Percentiles rank a stretch among this genome's conserved stretches.
Conservation (phyloP, 2,113 vertebrate species). For the Orcinus orca region DNA sequence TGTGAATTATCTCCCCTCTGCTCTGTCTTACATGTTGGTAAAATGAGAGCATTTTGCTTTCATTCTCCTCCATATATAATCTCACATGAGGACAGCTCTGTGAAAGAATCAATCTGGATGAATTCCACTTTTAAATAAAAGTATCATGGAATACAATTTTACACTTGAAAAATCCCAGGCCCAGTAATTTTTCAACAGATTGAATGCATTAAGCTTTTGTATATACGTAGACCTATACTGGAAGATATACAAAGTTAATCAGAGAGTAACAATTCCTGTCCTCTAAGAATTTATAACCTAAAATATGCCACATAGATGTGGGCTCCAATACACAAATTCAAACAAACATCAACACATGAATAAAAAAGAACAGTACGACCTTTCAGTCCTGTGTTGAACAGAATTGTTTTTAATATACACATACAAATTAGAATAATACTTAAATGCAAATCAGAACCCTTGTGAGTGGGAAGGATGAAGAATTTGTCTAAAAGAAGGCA, state of each 20-base stretch:
- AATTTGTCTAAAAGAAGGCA: not conserved
- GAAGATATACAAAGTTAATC: slow-evolving; percentile 72
- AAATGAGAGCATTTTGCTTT: not conserved
- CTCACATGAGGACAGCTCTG: slow-evolving; percentile 50
- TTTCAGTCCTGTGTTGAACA: slow-evolving; percentile 44
- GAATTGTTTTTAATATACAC: slow-evolving; percentile 48
- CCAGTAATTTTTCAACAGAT: slow-evolving; percentile 71
- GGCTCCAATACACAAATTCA: slow-evolving; percentile 57
- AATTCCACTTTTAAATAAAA: slow-evolving; percentile 69
- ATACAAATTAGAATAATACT: slow-evolving; percentile 35
- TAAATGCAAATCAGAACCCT: slow-evolving; percentile 47
- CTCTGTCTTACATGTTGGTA: not conserved
- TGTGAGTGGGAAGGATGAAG: not conserved
- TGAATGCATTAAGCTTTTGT: slow-evolving; percentile 78
- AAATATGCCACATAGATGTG: slow-evolving; percentile 50
- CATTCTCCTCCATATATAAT: not conserved
- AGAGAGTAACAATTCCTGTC: slow-evolving; percentile 60
- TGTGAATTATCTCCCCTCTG: not conserved
- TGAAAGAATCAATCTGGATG: slow-evolving; percentile 48
- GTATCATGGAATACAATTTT: slow-evolving; percentile 70
- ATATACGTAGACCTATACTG: slow-evolving; percentile 46
- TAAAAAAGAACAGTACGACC: slow-evolving; percentile 36
- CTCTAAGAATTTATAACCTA: slow-evolving; percentile 63
- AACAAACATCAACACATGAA: slow-evolving; percentile 65
- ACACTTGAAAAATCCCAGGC: slow-evolving; percentile 73